These are phyloP conservation scores for Perizoma flavofasciatum DNA, from an alignment of 2,888 invertebrate species.

Conservation along the genomic window DNA sequence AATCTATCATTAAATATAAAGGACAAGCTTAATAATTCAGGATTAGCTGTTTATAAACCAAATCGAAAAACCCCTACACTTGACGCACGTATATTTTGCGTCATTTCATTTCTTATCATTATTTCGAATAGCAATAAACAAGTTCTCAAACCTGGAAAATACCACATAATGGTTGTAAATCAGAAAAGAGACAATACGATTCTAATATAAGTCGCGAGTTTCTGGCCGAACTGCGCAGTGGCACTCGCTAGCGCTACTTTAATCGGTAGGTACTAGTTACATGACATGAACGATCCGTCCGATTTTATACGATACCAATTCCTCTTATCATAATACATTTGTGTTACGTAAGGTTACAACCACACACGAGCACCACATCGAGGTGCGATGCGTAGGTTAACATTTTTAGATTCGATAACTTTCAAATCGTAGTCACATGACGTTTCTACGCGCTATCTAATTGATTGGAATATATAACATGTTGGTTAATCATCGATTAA, in stretches of 20 bases:
- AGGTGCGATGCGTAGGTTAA: constrained; percentile 44
- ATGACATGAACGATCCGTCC: constrained; percentile 50
- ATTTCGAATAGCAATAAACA: constrained; percentile 18
- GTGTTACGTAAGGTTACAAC: constrained; percentile 39
- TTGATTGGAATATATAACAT: constrained; percentile 23
- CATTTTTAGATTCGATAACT: constrained; percentile 28
- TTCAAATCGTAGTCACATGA: constrained; percentile 47
- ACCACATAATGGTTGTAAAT: constrained; percentile 6
- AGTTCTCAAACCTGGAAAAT: constrained; percentile 27
- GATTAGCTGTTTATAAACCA: constrained; percentile 13
- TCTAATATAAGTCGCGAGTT: constrained; percentile 56
- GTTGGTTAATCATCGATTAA: too few relatives aligned
- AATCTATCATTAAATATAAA: background rate
- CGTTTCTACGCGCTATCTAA: constrained; percentile 41
- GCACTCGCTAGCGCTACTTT: constrained; percentile 68
- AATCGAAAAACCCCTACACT: constrained; percentile 8
- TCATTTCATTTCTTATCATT: constrained; percentile 17
- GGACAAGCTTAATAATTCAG: background rate
- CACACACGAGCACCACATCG: constrained; percentile 25
- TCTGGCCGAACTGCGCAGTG: constrained; percentile 71
- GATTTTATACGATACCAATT: constrained; percentile 42
- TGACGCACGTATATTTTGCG: constrained; percentile 19
- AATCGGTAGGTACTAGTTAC: constrained; percentile 57
- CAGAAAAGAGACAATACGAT: constrained; percentile 35
- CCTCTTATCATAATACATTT: constrained; percentile 43